phyloP scores from a whole-genome alignment of 2,113 vertebrate species.

The Hypanus sabinus region DNA sequence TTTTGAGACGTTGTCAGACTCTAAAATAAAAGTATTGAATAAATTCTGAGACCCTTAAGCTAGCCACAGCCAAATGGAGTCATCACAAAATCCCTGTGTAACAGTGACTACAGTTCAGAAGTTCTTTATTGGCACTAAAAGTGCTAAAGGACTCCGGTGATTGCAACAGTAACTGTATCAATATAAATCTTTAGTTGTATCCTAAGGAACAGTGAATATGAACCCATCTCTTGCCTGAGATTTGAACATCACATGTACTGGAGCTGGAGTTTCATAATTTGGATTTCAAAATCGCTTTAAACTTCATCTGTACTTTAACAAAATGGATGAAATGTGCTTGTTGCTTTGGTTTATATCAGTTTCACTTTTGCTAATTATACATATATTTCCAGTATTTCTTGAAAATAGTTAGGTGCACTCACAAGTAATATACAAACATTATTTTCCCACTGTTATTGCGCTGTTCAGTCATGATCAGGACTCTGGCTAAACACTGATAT shows the following conservation, averaged over 20 bases:
- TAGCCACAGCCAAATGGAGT: neutral
- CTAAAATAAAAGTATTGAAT: neutral
- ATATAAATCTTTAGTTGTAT: neutral
- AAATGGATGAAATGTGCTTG: constrained; percentile 1
- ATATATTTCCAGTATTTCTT: neutral
- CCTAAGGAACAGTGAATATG: neutral
- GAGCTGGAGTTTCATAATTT: neutral
- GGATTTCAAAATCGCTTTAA: neutral
- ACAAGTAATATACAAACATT: neutral
- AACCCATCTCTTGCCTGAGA: neutral
- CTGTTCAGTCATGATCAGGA: neutral
- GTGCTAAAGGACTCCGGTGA: neutral
- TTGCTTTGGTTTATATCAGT: neutral
- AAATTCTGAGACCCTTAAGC: neutral
- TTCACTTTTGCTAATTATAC: neutral
- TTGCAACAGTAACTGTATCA: neutral
- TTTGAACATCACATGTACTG: neutral
- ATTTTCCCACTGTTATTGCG: neutral
- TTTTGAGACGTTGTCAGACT: neutral
- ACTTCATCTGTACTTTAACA: neutral
- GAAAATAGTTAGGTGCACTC: neutral
- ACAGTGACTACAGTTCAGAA: neutral
- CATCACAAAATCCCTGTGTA: neutral
- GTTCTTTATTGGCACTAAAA: neutral
- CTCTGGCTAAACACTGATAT: neutral